Evolutionary conservation across 2,797 vertebrate genomes (phyloP), one percentile per base, ranked within the genome.

Genomic region (Hapalemur alaotrensis): DNA sequence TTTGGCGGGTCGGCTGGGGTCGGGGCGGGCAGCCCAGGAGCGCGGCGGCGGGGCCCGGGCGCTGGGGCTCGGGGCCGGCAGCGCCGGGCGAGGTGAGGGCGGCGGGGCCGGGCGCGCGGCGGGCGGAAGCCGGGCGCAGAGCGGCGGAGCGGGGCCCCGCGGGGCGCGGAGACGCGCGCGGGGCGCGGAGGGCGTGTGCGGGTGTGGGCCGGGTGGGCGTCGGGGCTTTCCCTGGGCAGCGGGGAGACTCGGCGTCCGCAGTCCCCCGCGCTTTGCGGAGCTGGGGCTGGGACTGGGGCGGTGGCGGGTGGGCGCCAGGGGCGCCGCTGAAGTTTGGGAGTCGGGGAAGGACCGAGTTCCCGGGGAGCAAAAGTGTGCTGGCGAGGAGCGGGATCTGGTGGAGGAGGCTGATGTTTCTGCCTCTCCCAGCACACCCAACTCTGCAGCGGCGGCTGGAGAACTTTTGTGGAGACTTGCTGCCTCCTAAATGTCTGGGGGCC

Each of bases 311-410:
- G 91, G 78, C 54, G 38, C 69, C 67, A 0, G 50, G 52, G 88
- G 20, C n/a, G 72, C 87, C 11, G 70, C 70, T 38, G 50, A 98
- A 98, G 97, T 98, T 98, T 95, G 81, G 86, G 95, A 94, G 96
- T 84, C 90, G 1, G 41, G 28, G 69, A 35, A 69, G 83, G 52
- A 59, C 84, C 90, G 95, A 92, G 90, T 90, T 90, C 93, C 92
- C 75, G 65, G 95, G 83, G 91, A 95, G 70, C 75, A 38, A 81
- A 85, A 91, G 95, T 85, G 88, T 93, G 95, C 95, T 7, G 95
- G 86, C 54, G 79, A 41, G 50, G n/a, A 57, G 96, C 48, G 91
- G 93, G 94, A 65, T 59, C 95, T 14, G 54, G 67, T 14, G n/a
- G 93, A 28, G 65, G 20, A 17, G 86, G 46, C 80, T 69, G 79